Evolutionary conservation across 2,113 vertebrate genomes (phyloP).

Genomic region (Sarotherodon lohbergeri): DNA sequence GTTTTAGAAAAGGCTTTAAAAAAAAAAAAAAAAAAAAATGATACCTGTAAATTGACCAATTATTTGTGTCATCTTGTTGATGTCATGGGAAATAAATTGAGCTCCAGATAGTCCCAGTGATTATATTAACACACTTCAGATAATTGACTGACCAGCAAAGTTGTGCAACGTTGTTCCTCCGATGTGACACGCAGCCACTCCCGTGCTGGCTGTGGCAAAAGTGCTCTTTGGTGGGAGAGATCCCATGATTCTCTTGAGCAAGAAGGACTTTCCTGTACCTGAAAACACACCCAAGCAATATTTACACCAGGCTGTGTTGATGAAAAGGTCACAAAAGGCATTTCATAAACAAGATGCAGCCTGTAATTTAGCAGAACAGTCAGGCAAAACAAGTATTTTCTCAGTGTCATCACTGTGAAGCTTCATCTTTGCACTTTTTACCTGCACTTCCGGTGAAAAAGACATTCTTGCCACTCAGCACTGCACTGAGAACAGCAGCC

Average conservation of each 20-base stretch:
- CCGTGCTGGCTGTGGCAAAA: slow-evolving; percentile 92
- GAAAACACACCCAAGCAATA: background rate
- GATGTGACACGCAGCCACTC: slow-evolving; percentile 92
- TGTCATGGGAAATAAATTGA: background rate
- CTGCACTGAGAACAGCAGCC: slow-evolving; percentile 77
- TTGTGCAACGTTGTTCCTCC: slow-evolving; percentile 90
- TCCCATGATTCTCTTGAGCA: slow-evolving; percentile 89
- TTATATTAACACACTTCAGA: background rate
- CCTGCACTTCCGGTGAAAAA: slow-evolving; percentile 98
- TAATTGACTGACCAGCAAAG: slow-evolving; percentile 81
- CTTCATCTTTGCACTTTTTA: slow-evolving; percentile 21
- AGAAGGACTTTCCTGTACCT: slow-evolving; percentile 96
- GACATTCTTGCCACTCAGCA: slow-evolving; percentile 84
- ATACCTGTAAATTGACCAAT: background rate
- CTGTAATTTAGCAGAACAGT: background rate
- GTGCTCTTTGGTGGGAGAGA: slow-evolving; percentile 90
- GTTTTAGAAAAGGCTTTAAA: background rate
- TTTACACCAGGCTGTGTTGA: background rate
- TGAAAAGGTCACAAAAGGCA: background rate
- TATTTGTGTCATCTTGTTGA: background rate
- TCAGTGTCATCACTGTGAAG: background rate
- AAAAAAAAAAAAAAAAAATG: rapidly evolving
- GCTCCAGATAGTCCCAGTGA: background rate
- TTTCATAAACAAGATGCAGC: background rate
- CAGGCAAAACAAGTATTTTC: background rate